Evolutionary conservation across 2,113 vertebrate genomes (phyloP).

Genomic region (Casuarius casuarius): DNA sequence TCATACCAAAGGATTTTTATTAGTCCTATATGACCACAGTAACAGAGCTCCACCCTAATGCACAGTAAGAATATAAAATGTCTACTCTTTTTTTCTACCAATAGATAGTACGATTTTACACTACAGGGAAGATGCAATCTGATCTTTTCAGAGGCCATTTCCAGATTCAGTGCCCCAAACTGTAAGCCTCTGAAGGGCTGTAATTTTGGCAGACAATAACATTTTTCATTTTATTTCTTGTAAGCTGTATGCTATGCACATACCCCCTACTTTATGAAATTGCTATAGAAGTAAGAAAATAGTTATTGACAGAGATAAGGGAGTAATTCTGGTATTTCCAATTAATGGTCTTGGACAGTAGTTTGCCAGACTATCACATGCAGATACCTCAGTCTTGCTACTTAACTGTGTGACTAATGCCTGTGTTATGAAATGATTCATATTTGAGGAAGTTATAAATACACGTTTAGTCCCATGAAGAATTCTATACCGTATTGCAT

Average conservation of each 20-base stretch:
- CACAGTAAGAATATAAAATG: conserved; percentile 10
- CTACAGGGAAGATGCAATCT: neutral
- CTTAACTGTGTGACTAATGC: neutral
- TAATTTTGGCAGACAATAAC: conserved; percentile 19
- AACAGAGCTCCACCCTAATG: neutral
- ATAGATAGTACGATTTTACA: neutral
- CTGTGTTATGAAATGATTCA: neutral
- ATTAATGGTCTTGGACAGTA: neutral
- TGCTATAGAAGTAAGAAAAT: conserved; percentile 20
- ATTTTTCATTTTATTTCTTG: conserved; percentile 51
- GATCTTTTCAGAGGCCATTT: neutral
- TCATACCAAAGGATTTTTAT: conserved; percentile 33
- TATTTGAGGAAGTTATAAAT: neutral
- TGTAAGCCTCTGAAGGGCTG: neutral
- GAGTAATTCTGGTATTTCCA: conserved; percentile 24
- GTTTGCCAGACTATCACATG: neutral
- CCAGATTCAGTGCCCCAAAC: neutral
- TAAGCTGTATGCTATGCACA: neutral
- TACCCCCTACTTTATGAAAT: conserved; percentile 52
- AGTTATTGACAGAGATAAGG: neutral
- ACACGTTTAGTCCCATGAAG: neutral
- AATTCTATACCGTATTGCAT: neutral
- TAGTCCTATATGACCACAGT: neutral
- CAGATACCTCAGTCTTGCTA: neutral
- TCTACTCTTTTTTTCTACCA: neutral